These are phyloP conservation scores for Egretta garzetta DNA, from an alignment of 2,113 vertebrate species.

Conservation along the genomic window DNA sequence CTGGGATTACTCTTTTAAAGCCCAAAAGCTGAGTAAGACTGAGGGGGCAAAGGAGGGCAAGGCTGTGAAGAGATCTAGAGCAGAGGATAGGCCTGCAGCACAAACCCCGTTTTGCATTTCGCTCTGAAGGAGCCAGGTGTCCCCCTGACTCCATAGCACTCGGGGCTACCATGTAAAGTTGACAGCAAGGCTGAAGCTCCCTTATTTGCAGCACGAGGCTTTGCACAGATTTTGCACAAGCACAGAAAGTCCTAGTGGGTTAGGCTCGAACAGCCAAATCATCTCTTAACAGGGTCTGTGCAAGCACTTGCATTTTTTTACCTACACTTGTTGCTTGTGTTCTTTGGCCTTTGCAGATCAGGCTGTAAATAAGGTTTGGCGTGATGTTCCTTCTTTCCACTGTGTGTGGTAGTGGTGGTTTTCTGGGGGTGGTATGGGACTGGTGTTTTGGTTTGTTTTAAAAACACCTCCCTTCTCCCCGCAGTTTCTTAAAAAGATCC, in stretches of 20 bases:
- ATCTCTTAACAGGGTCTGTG: background rate
- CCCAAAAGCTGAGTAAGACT: background rate
- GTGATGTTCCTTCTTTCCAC: background rate
- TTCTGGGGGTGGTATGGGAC: background rate
- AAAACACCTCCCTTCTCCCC: background rate
- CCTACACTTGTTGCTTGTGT: background rate
- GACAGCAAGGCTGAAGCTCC: background rate
- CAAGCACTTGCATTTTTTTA: constrained; percentile 1
- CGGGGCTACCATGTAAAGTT: background rate
- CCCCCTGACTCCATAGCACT: background rate
- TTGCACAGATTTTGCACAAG: background rate
- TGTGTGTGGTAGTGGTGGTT: background rate
- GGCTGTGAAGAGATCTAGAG: background rate
- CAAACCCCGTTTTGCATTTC: background rate
- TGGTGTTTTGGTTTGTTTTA: background rate
- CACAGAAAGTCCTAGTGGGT: background rate
- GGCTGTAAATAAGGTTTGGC: background rate
- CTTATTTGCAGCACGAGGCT: background rate
- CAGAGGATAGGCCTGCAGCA: background rate
- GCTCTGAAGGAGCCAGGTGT: background rate
- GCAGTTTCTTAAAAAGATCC: background rate
- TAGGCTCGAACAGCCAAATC: background rate
- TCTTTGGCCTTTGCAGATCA: background rate
- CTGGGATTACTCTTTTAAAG: background rate
- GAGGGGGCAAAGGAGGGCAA: background rate